Conservation (phyloP, 2,797 vertebrate genomes). For the Coccyzus lansbergi region DNA sequence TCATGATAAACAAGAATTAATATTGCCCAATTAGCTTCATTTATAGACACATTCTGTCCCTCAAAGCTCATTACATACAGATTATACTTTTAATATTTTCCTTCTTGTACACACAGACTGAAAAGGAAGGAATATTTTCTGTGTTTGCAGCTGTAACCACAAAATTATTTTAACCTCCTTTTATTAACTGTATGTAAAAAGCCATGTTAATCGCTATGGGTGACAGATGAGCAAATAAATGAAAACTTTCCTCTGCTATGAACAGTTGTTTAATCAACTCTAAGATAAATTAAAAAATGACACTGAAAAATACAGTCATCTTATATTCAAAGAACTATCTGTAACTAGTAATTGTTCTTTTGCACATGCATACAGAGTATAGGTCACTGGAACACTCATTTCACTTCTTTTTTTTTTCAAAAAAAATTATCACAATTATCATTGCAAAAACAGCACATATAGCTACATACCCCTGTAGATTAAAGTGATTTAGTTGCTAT, state of each 20-base stretch:
- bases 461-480: background rate
- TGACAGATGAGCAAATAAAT: background rate
- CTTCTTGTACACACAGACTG: background rate
- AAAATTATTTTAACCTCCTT: background rate
- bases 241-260: background rate
- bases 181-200: background rate
- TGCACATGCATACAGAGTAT: background rate
- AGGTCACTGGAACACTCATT: background rate
- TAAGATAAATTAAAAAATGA: background rate
- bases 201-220: background rate
- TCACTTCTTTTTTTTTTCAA: background rate
- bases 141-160: background rate
- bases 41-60: constrained; percentile 1
- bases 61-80: background rate
- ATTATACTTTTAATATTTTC: background rate
- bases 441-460: background rate
- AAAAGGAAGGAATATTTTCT: background rate
- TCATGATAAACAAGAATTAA: background rate
- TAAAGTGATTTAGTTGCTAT: background rate
- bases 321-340: background rate
- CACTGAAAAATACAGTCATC: background rate
- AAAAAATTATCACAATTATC: background rate
- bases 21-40: background rate
- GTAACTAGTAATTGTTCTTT: background rate
- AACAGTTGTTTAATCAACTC: background rate